Evolutionary conservation across 2,113 vertebrate genomes (phyloP).

Genomic region (Elephas maximus): DNA sequence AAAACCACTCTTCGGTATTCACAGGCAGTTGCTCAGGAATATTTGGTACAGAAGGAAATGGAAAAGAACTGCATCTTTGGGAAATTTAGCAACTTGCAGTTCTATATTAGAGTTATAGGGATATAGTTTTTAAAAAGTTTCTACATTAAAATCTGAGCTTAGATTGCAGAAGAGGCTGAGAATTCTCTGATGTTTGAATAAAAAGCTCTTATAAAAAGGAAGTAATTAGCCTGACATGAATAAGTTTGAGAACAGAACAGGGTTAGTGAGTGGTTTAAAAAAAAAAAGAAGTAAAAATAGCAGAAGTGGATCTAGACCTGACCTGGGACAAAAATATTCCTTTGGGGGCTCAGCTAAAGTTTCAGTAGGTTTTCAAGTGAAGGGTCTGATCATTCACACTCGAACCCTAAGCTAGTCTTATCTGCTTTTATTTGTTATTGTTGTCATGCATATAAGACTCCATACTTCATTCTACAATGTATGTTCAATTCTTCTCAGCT

Average conservation of each 20-base stretch:
- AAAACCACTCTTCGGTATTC: not conserved
- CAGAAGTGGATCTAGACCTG: slow-evolving; percentile 62
- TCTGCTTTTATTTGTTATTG: not conserved
- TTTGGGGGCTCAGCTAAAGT: not conserved
- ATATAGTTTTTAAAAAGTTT: not conserved
- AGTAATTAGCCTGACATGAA: slow-evolving; percentile 77
- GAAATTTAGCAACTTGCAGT: slow-evolving; percentile 33
- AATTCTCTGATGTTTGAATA: slow-evolving; percentile 41
- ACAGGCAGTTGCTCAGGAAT: not conserved
- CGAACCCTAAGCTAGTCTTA: not conserved
- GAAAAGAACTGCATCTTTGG: not conserved
- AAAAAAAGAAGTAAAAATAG: slow-evolving; percentile 72
- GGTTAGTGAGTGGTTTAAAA: slow-evolving; percentile 75
- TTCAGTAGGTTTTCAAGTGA: not conserved
- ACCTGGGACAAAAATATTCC: slow-evolving; percentile 15
- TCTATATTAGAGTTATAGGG: not conserved
- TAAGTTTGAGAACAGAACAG: slow-evolving; percentile 76
- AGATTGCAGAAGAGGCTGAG: not conserved
- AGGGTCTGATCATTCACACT: not conserved
- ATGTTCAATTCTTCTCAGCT: not conserved
- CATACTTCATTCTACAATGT: not conserved
- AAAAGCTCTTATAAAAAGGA: slow-evolving; percentile 66
- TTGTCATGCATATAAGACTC: not conserved
- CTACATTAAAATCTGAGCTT: not conserved
- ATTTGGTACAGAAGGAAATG: not conserved